phyloP scores from a whole-genome alignment of 64 coral and sea anemone species.

The Acropora yongei region DNA sequence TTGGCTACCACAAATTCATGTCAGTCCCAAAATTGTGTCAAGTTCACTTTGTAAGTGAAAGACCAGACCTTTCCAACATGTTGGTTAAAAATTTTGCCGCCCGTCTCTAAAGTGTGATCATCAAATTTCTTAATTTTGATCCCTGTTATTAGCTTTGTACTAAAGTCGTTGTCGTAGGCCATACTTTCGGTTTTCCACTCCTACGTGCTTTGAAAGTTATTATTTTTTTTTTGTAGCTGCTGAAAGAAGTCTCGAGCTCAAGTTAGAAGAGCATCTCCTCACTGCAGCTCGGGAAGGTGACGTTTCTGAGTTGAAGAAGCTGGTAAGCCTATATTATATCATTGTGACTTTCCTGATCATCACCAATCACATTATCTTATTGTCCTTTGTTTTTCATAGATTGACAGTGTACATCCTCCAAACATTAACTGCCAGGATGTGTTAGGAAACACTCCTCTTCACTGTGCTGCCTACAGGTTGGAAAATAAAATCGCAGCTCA shows the following conservation, averaged over 20 bases:
- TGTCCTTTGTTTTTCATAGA: constrained; percentile 14
- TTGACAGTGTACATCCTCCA: constrained; percentile 58
- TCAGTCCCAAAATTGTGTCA: too few species aligned
- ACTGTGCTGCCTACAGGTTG: constrained; percentile 94
- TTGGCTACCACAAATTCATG: too few species aligned
- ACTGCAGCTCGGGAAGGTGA: constrained; percentile 80
- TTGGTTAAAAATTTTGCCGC: too few species aligned
- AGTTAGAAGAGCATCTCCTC: constrained; percentile 77
- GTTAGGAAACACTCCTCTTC: constrained; percentile 90
- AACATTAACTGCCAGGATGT: constrained; percentile 86
- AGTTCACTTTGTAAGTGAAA: too few species aligned
- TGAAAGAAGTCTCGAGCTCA: constrained; percentile 76
- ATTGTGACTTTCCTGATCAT: neutral
- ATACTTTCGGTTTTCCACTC: too few species aligned
- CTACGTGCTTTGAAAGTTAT: too few species aligned
- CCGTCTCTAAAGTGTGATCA: too few species aligned
- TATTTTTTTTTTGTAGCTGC: constrained; percentile 44
- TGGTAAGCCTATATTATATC: constrained; percentile 43
- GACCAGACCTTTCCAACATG: too few species aligned
- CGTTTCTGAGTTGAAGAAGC: constrained; percentile 67
- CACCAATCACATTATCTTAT: neutral
- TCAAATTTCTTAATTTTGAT: too few species aligned
- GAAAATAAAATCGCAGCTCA: neutral
- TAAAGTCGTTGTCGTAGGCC: too few species aligned
- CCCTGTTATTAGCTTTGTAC: too few species aligned